phyloP scores from a whole-genome alignment of 2,797 vertebrate genomes.

The Sciurus vulgaris region DNA sequence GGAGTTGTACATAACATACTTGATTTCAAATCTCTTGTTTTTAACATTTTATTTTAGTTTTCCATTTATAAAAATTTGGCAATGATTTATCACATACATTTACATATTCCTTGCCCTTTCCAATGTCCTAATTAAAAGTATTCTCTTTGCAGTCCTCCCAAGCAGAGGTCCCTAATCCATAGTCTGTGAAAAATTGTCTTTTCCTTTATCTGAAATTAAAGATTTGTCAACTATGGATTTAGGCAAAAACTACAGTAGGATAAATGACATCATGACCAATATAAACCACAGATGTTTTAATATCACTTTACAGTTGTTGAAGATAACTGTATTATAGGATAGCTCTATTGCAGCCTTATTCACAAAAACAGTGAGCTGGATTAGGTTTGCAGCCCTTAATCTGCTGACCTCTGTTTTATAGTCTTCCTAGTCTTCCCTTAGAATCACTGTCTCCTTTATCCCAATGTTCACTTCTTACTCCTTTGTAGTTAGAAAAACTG shows the following conservation, averaged over 20 bases:
- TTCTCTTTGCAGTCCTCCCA: not conserved
- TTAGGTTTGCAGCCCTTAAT: not conserved
- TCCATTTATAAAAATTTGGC: not conserved
- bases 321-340: not conserved
- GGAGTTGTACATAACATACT: constrained; percentile 6
- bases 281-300: not conserved
- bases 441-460: not conserved
- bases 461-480: not conserved
- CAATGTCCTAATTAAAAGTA: not conserved
- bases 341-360: not conserved
- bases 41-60: not conserved
- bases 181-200: not conserved
- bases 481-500: not conserved
- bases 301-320: not conserved
- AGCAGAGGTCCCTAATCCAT: not conserved
- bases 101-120: not conserved
- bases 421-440: not conserved
- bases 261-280: not conserved
- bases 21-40: not conserved
- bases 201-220: not conserved
- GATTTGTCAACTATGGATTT: not conserved
- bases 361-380: not conserved
- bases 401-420: not conserved
- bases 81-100: not conserved
- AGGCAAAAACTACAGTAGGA: not conserved